Percentiles rank a stretch among this genome's conserved stretches.
Conservation (phyloP, 2,113 vertebrate genomes). For the Mus spicilegus region DNA sequence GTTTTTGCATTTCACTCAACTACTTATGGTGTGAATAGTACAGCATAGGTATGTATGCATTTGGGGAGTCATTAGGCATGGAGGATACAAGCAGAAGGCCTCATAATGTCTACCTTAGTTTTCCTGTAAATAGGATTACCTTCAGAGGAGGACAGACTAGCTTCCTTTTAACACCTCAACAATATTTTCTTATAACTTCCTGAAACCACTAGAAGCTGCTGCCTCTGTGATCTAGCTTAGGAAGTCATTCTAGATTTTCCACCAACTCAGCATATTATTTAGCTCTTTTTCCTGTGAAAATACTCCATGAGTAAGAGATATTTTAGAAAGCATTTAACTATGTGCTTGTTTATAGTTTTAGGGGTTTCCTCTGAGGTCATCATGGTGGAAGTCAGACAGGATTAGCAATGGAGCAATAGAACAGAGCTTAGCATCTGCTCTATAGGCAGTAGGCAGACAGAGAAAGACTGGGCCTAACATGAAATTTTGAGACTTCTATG, state of each 20-base stretch:
- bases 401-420: not conserved
- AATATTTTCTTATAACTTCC: not conserved
- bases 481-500: not conserved
- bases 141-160: not conserved
- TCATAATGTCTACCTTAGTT: not conserved
- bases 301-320: not conserved
- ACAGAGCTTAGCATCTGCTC: too few species aligned
- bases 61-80: not conserved
- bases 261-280: not conserved
- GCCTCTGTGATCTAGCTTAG: not conserved
- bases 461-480: not conserved
- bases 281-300: not conserved
- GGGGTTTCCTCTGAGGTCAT: not conserved
- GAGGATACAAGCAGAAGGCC: not conserved
- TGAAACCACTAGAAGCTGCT: not conserved
- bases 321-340: not conserved
- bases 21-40: not conserved
- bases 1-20: not conserved
- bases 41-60: not conserved
- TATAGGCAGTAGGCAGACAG: not conserved
- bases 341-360: not conserved
- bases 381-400: not conserved
- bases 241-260: constrained; percentile 34
- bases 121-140: not conserved
- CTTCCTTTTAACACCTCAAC: not conserved